phyloP scores from a whole-genome alignment of 2,888 invertebrate genomes.

The Girardia tigrina region DNA sequence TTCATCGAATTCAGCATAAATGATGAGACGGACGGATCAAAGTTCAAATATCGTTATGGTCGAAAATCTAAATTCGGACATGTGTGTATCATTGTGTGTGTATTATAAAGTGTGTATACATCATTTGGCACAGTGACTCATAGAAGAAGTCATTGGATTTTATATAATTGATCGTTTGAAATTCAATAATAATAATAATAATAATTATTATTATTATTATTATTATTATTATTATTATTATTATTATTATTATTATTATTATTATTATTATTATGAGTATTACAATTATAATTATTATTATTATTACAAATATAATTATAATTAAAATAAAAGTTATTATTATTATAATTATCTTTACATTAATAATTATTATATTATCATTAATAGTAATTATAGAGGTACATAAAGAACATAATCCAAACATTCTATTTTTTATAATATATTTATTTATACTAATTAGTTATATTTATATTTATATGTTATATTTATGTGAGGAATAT shows the following conservation, averaged over 20 bases:
- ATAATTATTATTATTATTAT: not conserved
- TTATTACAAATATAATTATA: not conserved
- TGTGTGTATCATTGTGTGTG: not conserved
- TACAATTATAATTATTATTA: not conserved
- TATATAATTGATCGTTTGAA: not conserved
- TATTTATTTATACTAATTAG: no score
- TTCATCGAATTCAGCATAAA: not conserved
- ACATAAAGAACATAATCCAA: no score
- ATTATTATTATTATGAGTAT: not conserved
- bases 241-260: not conserved
- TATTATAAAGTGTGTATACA: no score
- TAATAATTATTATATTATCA: not conserved
- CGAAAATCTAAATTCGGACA: not conserved
- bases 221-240: not conserved
- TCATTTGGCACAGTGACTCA: no score
- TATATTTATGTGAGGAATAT: no score
- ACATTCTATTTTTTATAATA: no score
- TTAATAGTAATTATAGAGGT: no score
- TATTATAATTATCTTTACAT: not conserved
- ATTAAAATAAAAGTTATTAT: not conserved
- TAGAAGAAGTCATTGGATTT: not conserved
- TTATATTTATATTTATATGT: no score
- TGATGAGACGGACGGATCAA: slow-evolving; percentile 6
- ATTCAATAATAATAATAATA: not conserved
- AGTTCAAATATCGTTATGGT: slow-evolving; percentile 23